phyloP scores from a whole-genome alignment of 2,113 vertebrate species.

The Sinocyclocheilus maitianheensis region DNA sequence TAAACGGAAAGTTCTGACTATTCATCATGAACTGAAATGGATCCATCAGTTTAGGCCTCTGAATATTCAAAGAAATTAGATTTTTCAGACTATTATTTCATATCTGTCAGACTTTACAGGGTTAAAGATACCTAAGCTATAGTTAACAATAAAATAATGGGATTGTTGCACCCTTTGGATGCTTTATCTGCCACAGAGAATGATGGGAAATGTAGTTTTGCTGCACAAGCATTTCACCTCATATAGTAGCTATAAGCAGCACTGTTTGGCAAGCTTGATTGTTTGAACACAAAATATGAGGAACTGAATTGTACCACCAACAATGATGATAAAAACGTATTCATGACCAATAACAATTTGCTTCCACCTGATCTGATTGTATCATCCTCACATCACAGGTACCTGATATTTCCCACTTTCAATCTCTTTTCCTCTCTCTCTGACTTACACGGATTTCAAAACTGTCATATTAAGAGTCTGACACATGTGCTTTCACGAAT shows the following conservation, averaged over 20 bases:
- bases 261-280: too few relatives aligned
- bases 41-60: too few relatives aligned
- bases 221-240: too few relatives aligned
- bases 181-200: too few relatives aligned
- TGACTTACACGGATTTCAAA: not conserved
- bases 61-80: too few relatives aligned
- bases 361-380: not conserved
- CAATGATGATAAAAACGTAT: not conserved
- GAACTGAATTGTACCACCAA: not conserved
- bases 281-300: not conserved
- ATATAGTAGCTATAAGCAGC: too few relatives aligned
- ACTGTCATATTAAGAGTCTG: not conserved
- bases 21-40: not conserved
- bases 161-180: too few relatives aligned
- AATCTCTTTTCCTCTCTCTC: conserved; percentile 19
- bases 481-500: not conserved
- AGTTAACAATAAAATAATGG: too few relatives aligned
- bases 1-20: conserved; percentile 28
- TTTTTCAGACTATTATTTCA: too few relatives aligned
- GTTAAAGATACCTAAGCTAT: too few relatives aligned
- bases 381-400: not conserved
- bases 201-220: too few relatives aligned
- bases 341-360: not conserved
- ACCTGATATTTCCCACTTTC: not conserved
- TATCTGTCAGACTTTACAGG: too few relatives aligned